Base-by-base conservation (phyloP, 2,113 vertebrate species). In the Epinephelus moara region DNA sequence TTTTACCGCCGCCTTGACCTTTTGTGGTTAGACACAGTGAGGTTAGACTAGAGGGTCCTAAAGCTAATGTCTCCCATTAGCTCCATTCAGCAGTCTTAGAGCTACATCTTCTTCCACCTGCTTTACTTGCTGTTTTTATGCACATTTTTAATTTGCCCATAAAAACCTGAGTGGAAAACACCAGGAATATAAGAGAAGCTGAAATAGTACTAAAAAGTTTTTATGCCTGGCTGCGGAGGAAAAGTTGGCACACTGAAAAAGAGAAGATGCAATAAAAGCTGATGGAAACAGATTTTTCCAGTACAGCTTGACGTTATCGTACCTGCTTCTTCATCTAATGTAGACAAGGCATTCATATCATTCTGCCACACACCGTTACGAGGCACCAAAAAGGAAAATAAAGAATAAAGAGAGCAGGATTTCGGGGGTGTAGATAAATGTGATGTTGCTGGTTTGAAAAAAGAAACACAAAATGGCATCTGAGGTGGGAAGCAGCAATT, bases 1-100 rank as follows among this genome's bases (percentile, higher is more conserved):
- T 77, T 90, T 88, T 78, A 84, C 77, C 75, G 6, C 67, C 15
- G 23, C 75, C 81, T 70, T 89, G 71, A 88, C 82, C 88, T 88
- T 86, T 75, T 81, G 78, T 83, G 86, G 85, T 88, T 74, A 64
- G 61, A 86, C 56, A 86, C 66, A 27, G 55, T 2, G 33, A 82
- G 84, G 85, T 81, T 47, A 67, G 53, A 82, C 70, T 47, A 53
- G 47, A 72, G 75, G 74, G 75, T 63, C 69, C 23, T 56, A 21
- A 69, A 88, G 68, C 63, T 75, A 75, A 87, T 78, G 70, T 80
- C 74, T 72, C 23, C 67, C 10, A 72, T 88, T 73, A 74, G 59
- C 67, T 61, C 67, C 61, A 45, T 63, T 50, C 27, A 47, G 25
- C 69, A 4, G 13, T 63, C n/a, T 64, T 57, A 11, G 30, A 69